A percentile compares a stretch with the other conserved stretches of the same genome.
These are phyloP conservation scores for Mustelus asterias DNA, from an alignment of 2,113 vertebrate genomes.

Conservation along the genomic window DNA sequence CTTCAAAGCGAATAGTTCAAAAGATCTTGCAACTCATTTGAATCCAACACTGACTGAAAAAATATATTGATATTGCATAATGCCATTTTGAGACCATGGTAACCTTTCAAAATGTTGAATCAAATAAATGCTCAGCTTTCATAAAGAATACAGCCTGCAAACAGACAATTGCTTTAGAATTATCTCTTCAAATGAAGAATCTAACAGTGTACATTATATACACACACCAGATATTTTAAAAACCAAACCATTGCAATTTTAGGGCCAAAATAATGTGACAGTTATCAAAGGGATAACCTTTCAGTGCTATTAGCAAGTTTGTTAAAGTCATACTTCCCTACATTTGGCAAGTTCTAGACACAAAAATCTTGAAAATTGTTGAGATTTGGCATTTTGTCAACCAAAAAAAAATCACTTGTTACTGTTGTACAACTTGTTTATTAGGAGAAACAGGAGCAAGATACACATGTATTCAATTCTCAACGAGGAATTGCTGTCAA, in stretches of 20 bases:
- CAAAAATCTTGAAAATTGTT: background rate
- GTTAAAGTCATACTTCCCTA: background rate
- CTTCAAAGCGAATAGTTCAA: background rate
- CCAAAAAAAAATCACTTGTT: background rate
- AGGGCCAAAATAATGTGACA: background rate
- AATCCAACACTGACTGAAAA: background rate
- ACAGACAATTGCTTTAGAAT: background rate
- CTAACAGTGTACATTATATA: too few relatives aligned
- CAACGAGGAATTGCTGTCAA: background rate
- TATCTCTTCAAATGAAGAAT: too few relatives aligned
- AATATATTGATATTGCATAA: background rate
- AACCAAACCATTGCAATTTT: background rate
- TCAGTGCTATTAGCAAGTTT: background rate
- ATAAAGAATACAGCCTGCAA: background rate
- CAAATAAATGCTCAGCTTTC: background rate
- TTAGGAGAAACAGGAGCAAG: background rate
- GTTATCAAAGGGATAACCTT: background rate
- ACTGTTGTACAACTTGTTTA: background rate
- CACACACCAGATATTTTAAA: too few relatives aligned
- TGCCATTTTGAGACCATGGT: background rate
- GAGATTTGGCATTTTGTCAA: background rate
- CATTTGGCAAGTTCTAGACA: background rate
- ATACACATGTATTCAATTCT: background rate
- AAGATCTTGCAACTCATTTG: background rate
- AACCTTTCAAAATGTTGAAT: background rate